Evolutionary conservation across 1,140 invertebrate genomes (phyloP), one percentile per base, ranked within the genome.

Genomic region (Stratiolaelaps scimitus): DNA sequence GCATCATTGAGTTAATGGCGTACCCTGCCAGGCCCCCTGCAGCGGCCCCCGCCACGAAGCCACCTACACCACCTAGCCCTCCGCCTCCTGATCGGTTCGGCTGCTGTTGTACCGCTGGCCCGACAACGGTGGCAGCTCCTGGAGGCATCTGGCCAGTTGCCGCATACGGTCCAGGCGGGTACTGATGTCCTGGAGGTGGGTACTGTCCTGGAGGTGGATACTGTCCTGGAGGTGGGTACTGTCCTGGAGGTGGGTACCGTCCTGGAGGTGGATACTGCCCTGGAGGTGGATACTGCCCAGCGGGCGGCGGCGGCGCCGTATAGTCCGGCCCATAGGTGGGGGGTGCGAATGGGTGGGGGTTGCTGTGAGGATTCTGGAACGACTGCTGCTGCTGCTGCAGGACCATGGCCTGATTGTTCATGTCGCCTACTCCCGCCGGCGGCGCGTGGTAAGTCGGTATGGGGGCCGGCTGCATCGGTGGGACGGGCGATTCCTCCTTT

Each of bases 351-450:
- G 53, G 53, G 34, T 60, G 53, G 20, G 53, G 53, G 20, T 60
- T 60, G 53, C 53, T 60, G 53, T 60, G 53, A 60, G 53, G 53
- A 26, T 60, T 60, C 26, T 60, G 53, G 53, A 60, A 60, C 17
- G 53, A 60, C 53, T 60, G 53, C 20, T 60, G 53, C 20, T 60
- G 53, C 20, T 60, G 53, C 34, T 40, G 34, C 23, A 60, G 53
- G 10, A 23, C 53, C 53, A 60, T 60, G 1, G 53, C 4, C 15
- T 23, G 26, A 2, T 15, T 34, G 53, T 60, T 60, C 34, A 40
- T 40, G 34, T 4, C 10, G 34, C 10, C 34, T 40, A 10, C 34
- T 17, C 1, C 10, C 23, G 26, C 34, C 20, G 53, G 23, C 53
- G 53, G n/a, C 53, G 26, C 17, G 15, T n/a, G 53, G 23, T 29